A percentile compares a stretch with the other conserved stretches of the same genome.
Evolutionary conservation across 2,888 invertebrate species (phyloP).

Genomic region (Cosmia trapezina): DNA sequence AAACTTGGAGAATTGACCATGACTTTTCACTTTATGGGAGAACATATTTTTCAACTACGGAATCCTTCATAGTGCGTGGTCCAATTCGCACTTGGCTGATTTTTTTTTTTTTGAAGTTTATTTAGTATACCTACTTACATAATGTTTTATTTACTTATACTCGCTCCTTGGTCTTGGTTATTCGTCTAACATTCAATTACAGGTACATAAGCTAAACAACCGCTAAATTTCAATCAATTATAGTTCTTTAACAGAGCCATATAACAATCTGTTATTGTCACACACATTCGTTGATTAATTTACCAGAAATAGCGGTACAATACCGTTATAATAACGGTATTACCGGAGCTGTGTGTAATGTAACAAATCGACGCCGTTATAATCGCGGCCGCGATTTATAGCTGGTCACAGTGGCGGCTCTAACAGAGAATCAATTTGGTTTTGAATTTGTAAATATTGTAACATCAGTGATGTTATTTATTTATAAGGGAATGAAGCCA

Average conservation of each 20-base stretch:
- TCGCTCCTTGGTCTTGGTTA: too few species aligned
- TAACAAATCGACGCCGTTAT: conserved; percentile 63
- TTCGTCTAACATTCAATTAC: neutral
- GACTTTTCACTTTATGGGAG: too few species aligned
- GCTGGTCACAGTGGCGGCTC: conserved; percentile 21
- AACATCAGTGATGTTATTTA: neutral
- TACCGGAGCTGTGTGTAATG: conserved; percentile 44
- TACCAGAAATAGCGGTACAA: conserved; percentile 53
- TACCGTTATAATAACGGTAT: conserved; percentile 53
- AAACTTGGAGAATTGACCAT: too few species aligned
- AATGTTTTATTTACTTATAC: too few species aligned
- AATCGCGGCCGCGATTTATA: conserved; percentile 62
- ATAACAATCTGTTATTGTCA: conserved; percentile 50
- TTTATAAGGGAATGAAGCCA: too few species aligned
- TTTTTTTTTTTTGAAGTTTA: too few species aligned
- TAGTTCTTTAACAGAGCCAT: conserved; percentile 26
- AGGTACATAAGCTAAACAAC: neutral
- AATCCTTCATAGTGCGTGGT: too few species aligned
- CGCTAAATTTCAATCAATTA: conserved; percentile 20
- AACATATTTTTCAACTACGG: too few species aligned
- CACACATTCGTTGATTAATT: conserved; percentile 53
- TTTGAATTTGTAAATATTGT: neutral
- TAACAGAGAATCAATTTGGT: conserved; percentile 35
- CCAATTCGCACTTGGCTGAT: too few species aligned
- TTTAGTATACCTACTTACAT: too few species aligned